Evolutionary conservation across 2,888 invertebrate genomes (phyloP), one percentile per base, ranked within the genome.

Genomic region (Phorcus lineatus): DNA sequence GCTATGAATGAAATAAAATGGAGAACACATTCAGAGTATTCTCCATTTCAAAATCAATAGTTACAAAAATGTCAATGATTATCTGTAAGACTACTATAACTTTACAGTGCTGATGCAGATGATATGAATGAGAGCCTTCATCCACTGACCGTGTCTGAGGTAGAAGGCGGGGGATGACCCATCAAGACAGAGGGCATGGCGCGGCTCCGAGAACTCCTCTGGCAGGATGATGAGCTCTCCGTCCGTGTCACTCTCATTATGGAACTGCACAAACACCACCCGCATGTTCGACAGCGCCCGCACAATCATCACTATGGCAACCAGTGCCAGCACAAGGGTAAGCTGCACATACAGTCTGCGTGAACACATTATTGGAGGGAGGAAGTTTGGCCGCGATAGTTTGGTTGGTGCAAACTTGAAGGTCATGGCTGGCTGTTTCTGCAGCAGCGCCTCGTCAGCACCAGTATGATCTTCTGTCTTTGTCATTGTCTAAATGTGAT

Each of bases 161-260:
- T 87, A 88, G 81, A 85, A 88, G 17, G 86, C 88, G n/a, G 88
- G 88, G n/a, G 88, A 83, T 13, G 88, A 86, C 1, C 88, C 88
- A 83, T 88, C 88, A 24, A 88, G 66, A 70, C 88, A 88, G 52
- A 76, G 80, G 0, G 88, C 88, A 28, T 83, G 82, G 54, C 82
- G 74, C 1, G 80, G 16, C 16, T 75, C 17, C 11, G 86, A 82
- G 81, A 86, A 87, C 19, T 83, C 77, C 19, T 81, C 77, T 3
- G 88, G 88, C 52, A 88, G 57, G 9, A 86, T 83, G 7, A 88
- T 86, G 9, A 88, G 82, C 62, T 88, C 87, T 11, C 85, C 85
- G 79, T 87, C 88, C 6, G 86, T 84, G 79, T 88, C 87, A 28
- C 86, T 85, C 19, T 82, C 83, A 55, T 83, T 78, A 79, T 88